Evolutionary conservation across 2,113 vertebrate genomes (phyloP).

Genomic region (Catharus fuscescens): DNA sequence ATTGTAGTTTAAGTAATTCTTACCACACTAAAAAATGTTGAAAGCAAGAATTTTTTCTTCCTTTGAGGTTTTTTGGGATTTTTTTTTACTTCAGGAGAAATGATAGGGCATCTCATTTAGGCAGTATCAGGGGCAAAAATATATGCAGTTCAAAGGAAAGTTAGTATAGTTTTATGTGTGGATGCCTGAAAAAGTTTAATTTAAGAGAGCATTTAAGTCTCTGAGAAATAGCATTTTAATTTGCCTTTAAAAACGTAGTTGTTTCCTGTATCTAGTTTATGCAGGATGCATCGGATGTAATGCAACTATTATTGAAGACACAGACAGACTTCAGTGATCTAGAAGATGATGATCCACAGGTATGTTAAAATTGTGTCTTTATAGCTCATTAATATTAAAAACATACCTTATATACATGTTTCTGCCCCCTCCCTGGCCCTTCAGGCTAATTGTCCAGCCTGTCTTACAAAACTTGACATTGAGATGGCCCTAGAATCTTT

Average conservation of each 20-base stretch:
- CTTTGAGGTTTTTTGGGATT: not conserved
- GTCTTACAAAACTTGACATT: not conserved
- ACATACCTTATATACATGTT: fast-evolving
- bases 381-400: not conserved
- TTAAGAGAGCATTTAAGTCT: not conserved
- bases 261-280: conserved; percentile 84
- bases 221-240: not conserved
- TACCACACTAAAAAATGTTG: not conserved
- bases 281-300: conserved; percentile 97
- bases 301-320: conserved; percentile 96
- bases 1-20: not conserved
- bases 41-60: not conserved
- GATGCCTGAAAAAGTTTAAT: not conserved
- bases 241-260: not conserved
- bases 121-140: not conserved
- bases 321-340: conserved; percentile 97
- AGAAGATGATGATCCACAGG: conserved; percentile 98
- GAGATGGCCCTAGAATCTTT: not conserved
- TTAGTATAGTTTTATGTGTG: not conserved
- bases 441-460: not conserved
- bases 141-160: not conserved
- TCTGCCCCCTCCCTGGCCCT: fast-evolving
- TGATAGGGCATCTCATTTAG: not conserved
- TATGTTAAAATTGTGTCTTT: conserved; percentile 22
- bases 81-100: not conserved